A percentile compares a stretch with the other conserved stretches of the same genome.
Evolutionary conservation across 1,140 invertebrate genomes (phyloP).

Genomic region (Zaprionus vittiger): DNA sequence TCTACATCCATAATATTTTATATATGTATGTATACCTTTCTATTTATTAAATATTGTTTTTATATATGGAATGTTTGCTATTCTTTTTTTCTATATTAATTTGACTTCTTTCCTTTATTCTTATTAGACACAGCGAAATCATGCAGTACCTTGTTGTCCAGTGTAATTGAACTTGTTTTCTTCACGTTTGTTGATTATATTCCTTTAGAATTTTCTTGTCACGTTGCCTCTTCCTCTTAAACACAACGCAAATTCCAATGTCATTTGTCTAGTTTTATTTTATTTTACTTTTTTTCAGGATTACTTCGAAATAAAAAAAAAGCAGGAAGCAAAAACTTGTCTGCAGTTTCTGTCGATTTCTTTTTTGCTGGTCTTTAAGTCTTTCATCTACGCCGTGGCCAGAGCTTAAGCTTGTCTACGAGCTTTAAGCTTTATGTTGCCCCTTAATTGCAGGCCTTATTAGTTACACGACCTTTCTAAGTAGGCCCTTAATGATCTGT

Average conservation of each 20-base stretch:
- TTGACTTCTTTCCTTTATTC: neutral
- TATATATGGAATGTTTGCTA: neutral
- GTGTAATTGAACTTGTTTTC: constrained; percentile 57
- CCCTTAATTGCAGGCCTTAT: constrained; percentile 42
- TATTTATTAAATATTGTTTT: neutral
- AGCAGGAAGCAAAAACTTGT: constrained; percentile 1
- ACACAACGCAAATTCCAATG: constrained; percentile 37
- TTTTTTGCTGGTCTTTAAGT: constrained; percentile 29
- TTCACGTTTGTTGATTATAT: neutral
- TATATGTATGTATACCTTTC: too few species aligned
- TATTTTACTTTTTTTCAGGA: constrained; percentile 9
- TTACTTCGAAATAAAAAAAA: constrained; percentile 2
- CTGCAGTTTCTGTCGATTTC: constrained; percentile 6
- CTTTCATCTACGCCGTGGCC: constrained; percentile 46
- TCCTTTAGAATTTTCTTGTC: constrained; percentile 7
- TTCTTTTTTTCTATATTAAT: too few species aligned
- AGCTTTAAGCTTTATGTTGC: constrained; percentile 47
- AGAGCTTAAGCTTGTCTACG: constrained; percentile 7
- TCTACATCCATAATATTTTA: too few species aligned
- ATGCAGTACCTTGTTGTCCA: neutral
- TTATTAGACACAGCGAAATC: neutral
- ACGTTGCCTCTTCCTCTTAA: neutral
- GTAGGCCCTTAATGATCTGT: constrained; percentile 1
- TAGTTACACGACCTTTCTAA: constrained; percentile 23
- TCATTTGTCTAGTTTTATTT: constrained; percentile 18